phyloP scores from a whole-genome alignment of 2,113 vertebrate species.

The Emydura subglobosa region DNA sequence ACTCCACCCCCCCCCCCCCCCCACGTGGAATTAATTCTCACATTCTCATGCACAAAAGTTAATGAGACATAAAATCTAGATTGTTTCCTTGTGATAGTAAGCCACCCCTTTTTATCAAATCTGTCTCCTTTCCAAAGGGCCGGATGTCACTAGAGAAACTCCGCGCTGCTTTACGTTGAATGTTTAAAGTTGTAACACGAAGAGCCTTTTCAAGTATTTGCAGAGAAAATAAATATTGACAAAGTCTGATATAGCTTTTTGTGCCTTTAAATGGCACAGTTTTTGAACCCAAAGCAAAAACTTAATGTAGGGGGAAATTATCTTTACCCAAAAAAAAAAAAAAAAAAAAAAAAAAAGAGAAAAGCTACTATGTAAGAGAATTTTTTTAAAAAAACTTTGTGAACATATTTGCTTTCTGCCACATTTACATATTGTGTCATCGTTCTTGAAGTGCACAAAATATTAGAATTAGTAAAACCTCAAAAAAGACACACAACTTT shows the following conservation, averaged over 20 bases:
- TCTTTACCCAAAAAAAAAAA: too few relatives aligned
- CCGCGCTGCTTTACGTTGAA: background rate
- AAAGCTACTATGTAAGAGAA: background rate
- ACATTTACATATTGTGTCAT: background rate
- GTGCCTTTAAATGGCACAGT: background rate
- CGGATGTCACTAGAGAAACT: background rate
- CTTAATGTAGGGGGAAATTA: background rate
- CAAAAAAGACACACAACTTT: background rate
- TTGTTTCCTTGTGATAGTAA: background rate
- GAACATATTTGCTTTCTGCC: background rate
- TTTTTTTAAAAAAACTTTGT: background rate
- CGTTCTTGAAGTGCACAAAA: background rate
- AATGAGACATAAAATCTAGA: background rate
- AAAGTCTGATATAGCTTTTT: background rate
- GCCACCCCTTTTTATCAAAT: background rate
- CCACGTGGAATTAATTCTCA: slow-evolving; percentile 7
- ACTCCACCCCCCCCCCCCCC: background rate
- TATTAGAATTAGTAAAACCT: background rate
- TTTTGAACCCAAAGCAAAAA: background rate
- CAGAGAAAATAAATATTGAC: background rate
- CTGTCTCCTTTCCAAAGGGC: background rate
- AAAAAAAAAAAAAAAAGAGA: background rate
- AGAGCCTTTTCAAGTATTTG: background rate
- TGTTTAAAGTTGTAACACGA: background rate
- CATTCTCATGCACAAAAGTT: background rate